These are phyloP conservation scores for Zaprionus gabonicus DNA, from an alignment of 1,140 invertebrate species.

Conservation along the genomic window DNA sequence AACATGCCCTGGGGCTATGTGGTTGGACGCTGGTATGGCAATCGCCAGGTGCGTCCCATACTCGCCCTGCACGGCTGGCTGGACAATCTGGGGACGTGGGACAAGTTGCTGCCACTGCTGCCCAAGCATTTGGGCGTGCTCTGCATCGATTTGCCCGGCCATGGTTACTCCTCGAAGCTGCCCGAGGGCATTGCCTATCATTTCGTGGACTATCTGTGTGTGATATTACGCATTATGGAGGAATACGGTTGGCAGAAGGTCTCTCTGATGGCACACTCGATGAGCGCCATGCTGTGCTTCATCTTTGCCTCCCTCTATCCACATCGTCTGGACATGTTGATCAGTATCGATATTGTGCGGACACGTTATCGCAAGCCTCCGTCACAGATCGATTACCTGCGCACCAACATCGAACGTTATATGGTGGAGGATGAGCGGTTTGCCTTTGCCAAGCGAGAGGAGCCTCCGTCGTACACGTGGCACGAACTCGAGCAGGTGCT, in stretches of 20 bases:
- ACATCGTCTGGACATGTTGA: slow-evolving; percentile 86
- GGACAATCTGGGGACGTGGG: slow-evolving; percentile 91
- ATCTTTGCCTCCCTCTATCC: slow-evolving; percentile 87
- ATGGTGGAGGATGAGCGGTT: slow-evolving; percentile 77
- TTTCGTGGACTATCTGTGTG: slow-evolving; percentile 85
- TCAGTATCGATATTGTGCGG: slow-evolving; percentile 88
- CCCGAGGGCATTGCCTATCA: slow-evolving; percentile 88
- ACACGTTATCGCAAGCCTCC: slow-evolving; percentile 82
- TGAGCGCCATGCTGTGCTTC: slow-evolving; percentile 87
- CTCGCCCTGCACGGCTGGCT: slow-evolving; percentile 91
- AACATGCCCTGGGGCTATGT: slow-evolving; percentile 88
- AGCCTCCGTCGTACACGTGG: slow-evolving; percentile 87
- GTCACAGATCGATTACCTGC: slow-evolving; percentile 70
- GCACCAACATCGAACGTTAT: slow-evolving; percentile 72
- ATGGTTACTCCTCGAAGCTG: slow-evolving; percentile 89
- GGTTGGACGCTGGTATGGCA: slow-evolving; percentile 89
- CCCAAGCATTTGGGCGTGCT: slow-evolving; percentile 87
- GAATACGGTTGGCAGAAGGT: slow-evolving; percentile 90
- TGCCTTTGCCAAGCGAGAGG: slow-evolving; percentile 71
- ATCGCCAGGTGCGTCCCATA: slow-evolving; percentile 87
- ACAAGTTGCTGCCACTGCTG: slow-evolving; percentile 88
- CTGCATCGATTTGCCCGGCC: slow-evolving; percentile 89
- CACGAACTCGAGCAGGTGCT: slow-evolving; percentile 86
- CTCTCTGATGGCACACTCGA: slow-evolving; percentile 88
- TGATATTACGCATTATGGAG: slow-evolving; percentile 87